Evolutionary conservation across 2,797 vertebrate genomes (phyloP).

Genomic region (Cyclopterus lumpus): DNA sequence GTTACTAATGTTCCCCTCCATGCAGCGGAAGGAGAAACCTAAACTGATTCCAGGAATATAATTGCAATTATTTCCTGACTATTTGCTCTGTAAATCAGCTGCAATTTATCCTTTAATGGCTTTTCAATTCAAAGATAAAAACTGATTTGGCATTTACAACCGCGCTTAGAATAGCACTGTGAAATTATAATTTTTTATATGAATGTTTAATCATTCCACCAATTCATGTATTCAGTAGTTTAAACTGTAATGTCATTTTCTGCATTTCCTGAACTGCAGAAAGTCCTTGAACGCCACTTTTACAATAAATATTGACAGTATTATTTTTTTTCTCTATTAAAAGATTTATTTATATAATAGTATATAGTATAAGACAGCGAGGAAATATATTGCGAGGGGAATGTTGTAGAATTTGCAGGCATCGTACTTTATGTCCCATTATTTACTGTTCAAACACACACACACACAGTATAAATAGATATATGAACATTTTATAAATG

Average conservation of each 20-base stretch:
- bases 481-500: background rate
- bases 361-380: background rate
- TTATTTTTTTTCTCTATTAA: background rate
- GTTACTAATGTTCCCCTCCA: constrained; percentile 2
- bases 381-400: background rate
- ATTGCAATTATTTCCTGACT: background rate
- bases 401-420: background rate
- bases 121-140: background rate
- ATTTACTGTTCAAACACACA: background rate
- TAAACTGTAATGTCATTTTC: background rate
- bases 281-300: background rate
- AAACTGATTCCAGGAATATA: background rate
- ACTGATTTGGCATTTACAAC: background rate
- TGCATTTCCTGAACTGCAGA: background rate
- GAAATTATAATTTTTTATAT: background rate
- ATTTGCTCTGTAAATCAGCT: no score
- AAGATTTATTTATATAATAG: background rate
- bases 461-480: background rate
- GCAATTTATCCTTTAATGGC: background rate
- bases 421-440: background rate
- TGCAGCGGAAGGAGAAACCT: background rate
- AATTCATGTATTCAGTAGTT: background rate
- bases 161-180: background rate
- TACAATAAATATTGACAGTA: background rate
- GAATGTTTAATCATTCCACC: background rate